Conservation (phyloP, 2,113 vertebrate genomes). For the Neoarius graeffei region DNA sequence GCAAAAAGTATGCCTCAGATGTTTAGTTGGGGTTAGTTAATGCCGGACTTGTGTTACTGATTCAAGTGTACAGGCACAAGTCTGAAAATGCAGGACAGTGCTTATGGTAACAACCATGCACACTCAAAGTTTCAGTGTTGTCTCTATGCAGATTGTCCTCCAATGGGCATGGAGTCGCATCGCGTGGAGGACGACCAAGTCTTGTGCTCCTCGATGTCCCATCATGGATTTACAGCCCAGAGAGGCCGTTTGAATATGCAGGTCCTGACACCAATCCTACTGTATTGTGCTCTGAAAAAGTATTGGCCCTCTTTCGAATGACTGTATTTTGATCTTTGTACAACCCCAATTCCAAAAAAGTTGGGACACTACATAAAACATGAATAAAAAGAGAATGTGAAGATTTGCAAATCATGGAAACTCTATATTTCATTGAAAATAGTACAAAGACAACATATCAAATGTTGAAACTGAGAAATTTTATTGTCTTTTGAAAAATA, state of each 20-base stretch:
- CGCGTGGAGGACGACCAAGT: slow-evolving; percentile 88
- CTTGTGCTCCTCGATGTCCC: slow-evolving; percentile 86
- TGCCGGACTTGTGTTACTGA: not conserved
- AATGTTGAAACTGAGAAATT: too few species aligned
- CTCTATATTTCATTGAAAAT: too few species aligned
- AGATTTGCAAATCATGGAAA: too few species aligned
- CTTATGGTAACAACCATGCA: not conserved
- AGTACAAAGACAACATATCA: too few species aligned
- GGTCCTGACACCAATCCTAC: slow-evolving; percentile 64
- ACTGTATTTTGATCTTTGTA: not conserved
- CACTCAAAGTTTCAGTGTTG: not conserved
- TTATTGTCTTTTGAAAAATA: too few species aligned
- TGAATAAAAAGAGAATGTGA: too few species aligned
- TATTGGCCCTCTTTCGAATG: not conserved
- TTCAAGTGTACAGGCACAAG: not conserved
- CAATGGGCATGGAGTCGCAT: slow-evolving; percentile 92
- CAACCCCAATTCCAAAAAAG: too few species aligned
- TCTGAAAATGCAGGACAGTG: not conserved
- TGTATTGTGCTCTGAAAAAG: not conserved
- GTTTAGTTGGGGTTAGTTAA: not conserved
- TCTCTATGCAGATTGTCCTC: slow-evolving; percentile 82
- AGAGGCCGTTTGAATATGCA: slow-evolving; percentile 94
- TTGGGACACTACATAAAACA: too few species aligned
- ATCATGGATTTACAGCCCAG: slow-evolving; percentile 82
- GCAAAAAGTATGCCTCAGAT: not conserved